Conservation (phyloP, 1,140 invertebrate genomes). For the Tyrophagus putrescentiae region DNA sequence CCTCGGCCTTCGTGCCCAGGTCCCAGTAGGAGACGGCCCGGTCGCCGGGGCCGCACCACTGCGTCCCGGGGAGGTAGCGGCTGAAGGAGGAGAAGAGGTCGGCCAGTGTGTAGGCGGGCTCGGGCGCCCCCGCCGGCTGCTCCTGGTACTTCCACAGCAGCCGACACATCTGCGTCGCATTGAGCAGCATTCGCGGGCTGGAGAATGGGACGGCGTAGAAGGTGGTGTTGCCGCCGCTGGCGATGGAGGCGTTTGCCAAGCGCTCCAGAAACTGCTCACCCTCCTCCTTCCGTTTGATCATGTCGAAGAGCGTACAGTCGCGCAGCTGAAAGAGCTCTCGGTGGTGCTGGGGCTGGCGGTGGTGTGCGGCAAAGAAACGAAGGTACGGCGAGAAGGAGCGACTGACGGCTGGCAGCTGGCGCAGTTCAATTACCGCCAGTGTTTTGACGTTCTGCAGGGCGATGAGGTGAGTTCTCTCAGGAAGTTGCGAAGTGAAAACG, state of each 20-base stretch:
- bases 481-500: too few relatives aligned
- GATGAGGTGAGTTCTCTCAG: background rate
- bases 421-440: background rate
- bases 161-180: background rate
- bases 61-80: constrained; percentile 35
- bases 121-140: too few relatives aligned
- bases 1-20: constrained; percentile 45
- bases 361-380: too few relatives aligned
- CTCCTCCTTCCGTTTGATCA: background rate
- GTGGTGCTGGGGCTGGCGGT: background rate
- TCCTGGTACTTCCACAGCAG: background rate
- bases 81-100: background rate
- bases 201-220: too few relatives aligned
- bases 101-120: too few relatives aligned
- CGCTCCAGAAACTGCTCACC: background rate
- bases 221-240: too few relatives aligned
- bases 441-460: background rate
- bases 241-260: too few relatives aligned
- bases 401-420: background rate
- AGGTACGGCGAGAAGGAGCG: too few relatives aligned
- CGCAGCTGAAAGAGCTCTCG: background rate
- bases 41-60: constrained; percentile 58
- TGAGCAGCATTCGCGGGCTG: background rate
- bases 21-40: constrained; percentile 49
- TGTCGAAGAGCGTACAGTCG: background rate